Evolutionary conservation across 2,113 vertebrate species (phyloP).

Genomic region (Scortum barcoo): DNA sequence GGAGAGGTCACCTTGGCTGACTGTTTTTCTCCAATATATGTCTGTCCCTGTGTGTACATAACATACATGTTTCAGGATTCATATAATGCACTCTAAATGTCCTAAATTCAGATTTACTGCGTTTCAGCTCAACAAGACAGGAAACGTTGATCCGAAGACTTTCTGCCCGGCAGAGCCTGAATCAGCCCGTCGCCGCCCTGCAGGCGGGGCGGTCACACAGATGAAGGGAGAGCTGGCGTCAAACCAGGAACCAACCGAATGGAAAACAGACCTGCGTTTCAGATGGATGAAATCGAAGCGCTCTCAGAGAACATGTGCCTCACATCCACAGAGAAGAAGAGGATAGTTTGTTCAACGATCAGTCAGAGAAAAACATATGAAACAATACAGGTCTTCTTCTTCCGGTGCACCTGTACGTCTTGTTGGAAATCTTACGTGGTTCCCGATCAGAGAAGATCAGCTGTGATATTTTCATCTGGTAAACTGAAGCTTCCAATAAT

Average conservation of each 20-base stretch:
- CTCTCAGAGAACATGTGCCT: background rate
- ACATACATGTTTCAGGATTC: background rate
- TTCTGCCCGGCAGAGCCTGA: background rate
- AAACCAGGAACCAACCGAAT: slow-evolving; percentile 8
- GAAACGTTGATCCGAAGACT: background rate
- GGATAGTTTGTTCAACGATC: slow-evolving; percentile 16
- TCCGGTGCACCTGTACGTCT: too few species aligned
- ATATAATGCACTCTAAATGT: background rate
- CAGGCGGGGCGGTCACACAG: background rate
- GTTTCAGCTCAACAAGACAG: background rate
- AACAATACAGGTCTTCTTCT: background rate
- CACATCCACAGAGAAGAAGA: slow-evolving; percentile 19
- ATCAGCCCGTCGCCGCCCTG: background rate
- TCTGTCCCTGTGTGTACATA: background rate
- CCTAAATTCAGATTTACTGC: background rate
- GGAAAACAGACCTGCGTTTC: slow-evolving; percentile 18
- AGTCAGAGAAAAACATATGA: background rate
- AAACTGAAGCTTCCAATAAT: background rate
- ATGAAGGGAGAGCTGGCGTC: background rate
- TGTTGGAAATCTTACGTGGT: too few species aligned
- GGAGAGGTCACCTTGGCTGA: background rate
- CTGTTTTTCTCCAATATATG: too few species aligned
- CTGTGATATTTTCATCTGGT: background rate
- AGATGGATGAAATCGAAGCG: background rate
- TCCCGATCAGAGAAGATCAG: too few species aligned